These are phyloP conservation scores for Desmophyllum pertusum DNA, from an alignment of 92 coral and sea anemone species.

Conservation along the genomic window DNA sequence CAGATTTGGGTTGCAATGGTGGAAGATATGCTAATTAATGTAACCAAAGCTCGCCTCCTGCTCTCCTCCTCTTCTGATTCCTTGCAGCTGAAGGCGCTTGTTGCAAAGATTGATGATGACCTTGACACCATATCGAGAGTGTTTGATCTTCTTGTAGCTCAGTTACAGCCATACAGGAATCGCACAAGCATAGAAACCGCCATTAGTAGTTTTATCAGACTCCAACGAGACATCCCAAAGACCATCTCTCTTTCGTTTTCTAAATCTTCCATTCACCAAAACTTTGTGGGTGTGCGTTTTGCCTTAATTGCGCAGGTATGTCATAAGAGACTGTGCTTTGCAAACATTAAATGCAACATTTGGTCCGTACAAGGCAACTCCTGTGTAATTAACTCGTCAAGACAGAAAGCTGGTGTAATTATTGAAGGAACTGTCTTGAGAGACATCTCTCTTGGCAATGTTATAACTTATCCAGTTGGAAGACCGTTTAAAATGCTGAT, in stretches of 20 bases:
- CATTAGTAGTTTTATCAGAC: background rate
- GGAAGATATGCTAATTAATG: background rate
- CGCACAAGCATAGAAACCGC: constrained; percentile 3
- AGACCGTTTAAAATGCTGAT: background rate
- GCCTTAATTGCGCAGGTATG: background rate
- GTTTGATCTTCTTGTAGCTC: constrained; percentile 10
- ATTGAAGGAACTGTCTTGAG: constrained; percentile 23
- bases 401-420: background rate
- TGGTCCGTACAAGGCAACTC: constrained; percentile 6
- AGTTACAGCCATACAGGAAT: constrained; percentile 27
- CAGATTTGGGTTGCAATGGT: background rate
- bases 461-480: background rate
- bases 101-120: background rate
- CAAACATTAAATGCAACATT: constrained; percentile 7
- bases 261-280: constrained; percentile 6
- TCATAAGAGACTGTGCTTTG: constrained; percentile 25
- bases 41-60: constrained; percentile 8
- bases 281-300: constrained; percentile 10
- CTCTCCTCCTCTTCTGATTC: background rate
- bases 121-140: constrained; percentile 20
- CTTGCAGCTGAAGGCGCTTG: background rate
- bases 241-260: constrained; percentile 23
- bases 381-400: background rate
- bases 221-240: constrained; percentile 18
- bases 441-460: background rate